These are phyloP conservation scores for Drosophila ananassae DNA, from an alignment of 1,140 invertebrate genomes.

Conservation along the genomic window DNA sequence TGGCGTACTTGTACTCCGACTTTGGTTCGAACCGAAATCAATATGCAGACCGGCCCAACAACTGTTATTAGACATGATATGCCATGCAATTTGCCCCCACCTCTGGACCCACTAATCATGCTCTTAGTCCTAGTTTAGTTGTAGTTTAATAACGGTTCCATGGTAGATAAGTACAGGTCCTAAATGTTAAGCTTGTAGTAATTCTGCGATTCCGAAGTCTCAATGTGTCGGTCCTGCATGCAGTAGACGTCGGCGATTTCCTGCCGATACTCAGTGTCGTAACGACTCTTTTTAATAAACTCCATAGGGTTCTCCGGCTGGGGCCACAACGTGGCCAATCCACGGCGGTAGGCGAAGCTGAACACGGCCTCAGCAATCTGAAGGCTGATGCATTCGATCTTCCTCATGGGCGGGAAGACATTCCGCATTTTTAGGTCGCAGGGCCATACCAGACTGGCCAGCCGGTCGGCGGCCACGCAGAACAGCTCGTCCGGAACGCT, in stretches of 20 bases:
- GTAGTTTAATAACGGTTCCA: constrained; percentile 34
- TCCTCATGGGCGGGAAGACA: constrained; percentile 95
- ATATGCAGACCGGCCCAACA: constrained; percentile 53
- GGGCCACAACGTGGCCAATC: constrained; percentile 56
- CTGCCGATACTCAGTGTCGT: constrained; percentile 11
- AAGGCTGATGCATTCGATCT: constrained; percentile 93
- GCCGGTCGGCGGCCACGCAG: constrained; percentile 92
- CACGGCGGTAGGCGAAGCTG: constrained; percentile 36
- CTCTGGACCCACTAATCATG: background rate
- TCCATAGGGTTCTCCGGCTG: constrained; percentile 41
- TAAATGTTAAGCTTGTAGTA: constrained; percentile 38
- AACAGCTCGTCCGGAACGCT: constrained; percentile 95
- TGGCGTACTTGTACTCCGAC: constrained; percentile 47
- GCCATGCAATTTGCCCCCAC: constrained; percentile 42
- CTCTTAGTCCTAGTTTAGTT: background rate
- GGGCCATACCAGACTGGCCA: constrained; percentile 93
- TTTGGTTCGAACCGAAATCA: constrained; percentile 50
- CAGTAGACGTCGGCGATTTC: constrained; percentile 20
- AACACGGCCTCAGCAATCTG: constrained; percentile 93
- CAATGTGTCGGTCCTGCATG: constrained; percentile 21
- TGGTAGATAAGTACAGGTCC: constrained; percentile 11
- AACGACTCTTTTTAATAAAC: constrained; percentile 41
- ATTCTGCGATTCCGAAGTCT: constrained; percentile 34
- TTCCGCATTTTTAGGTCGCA: constrained; percentile 92
- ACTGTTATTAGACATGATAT: constrained; percentile 45